Evolutionary conservation across 2,888 invertebrate genomes (phyloP).

Genomic region (Drosophila heteroneura): DNA sequence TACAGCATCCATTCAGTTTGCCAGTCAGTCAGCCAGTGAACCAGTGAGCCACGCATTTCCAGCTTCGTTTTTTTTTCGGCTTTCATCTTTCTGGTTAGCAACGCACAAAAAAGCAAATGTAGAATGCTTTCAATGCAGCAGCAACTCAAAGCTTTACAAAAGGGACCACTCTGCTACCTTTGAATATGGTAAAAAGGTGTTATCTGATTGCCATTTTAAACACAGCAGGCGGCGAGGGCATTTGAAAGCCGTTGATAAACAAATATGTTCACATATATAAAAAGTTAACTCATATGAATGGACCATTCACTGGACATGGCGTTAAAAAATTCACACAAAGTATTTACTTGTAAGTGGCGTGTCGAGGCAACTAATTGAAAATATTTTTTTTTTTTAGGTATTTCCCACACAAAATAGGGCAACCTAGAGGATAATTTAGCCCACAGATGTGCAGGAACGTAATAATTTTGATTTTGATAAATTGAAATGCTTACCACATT

Average conservation of each 20-base stretch:
- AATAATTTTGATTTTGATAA: not conserved
- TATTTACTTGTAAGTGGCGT: conserved; percentile 27
- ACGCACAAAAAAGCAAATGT: conserved; percentile 49
- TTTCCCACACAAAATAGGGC: not conserved
- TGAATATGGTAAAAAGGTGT: conserved; percentile 73
- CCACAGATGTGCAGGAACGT: not conserved
- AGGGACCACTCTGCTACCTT: conserved; percentile 37
- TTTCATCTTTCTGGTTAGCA: conserved; percentile 27
- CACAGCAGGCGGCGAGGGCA: conserved; percentile 56
- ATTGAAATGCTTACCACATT: not conserved
- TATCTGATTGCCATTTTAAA: conserved; percentile 83
- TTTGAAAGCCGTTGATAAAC: conserved; percentile 49
- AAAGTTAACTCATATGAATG: conserved; percentile 64
- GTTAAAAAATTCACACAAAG: conserved; percentile 24
- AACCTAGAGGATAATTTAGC: not conserved
- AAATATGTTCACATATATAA: conserved; percentile 58
- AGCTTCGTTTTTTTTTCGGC: conserved; percentile 54
- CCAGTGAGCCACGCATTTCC: conserved; percentile 43
- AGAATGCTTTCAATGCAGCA: conserved; percentile 58
- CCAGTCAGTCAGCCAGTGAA: conserved; percentile 35
- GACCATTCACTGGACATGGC: conserved; percentile 48
- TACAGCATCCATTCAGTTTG: conserved; percentile 10
- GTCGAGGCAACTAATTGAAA: conserved; percentile 7
- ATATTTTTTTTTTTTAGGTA: not conserved
- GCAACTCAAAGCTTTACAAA: conserved; percentile 31